A percentile compares a stretch with the other conserved stretches of the same genome.
phyloP scores from a whole-genome alignment of 1,140 invertebrate species.

The Rhizoglyphus robini region DNA sequence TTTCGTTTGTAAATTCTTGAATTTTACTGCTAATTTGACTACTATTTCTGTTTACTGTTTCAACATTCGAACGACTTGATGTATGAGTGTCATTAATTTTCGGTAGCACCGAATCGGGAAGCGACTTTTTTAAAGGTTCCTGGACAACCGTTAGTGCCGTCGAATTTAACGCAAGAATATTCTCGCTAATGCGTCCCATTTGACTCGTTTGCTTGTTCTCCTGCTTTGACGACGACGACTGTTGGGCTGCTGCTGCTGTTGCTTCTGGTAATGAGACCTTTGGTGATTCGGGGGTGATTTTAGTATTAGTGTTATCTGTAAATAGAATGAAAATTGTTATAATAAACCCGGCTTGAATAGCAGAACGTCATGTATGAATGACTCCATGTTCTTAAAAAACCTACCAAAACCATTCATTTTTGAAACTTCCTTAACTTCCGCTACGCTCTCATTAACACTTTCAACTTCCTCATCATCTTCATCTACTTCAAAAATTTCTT shows the following conservation, averaged over 20 bases:
- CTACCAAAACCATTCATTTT: background rate
- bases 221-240: background rate
- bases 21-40: background rate
- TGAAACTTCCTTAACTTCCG: background rate
- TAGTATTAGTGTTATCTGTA: background rate
- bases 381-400: background rate
- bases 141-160: background rate
- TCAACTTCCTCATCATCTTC: background rate
- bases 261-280: background rate
- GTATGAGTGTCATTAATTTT: background rate
- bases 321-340: background rate
- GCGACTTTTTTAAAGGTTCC: too few relatives aligned
- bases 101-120: background rate
- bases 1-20: background rate
- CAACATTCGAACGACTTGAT: background rate
- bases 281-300: background rate
- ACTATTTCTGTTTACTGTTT: background rate
- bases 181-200: conserved; percentile 7
- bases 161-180: too few relatives aligned
- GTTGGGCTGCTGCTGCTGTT: background rate
- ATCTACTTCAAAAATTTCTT: background rate
- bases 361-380: background rate
- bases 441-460: background rate
- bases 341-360: background rate
- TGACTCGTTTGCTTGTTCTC: conserved; percentile 1